phyloP scores from a whole-genome alignment of 1,140 invertebrate species.

The Platyscapa corneri region DNA sequence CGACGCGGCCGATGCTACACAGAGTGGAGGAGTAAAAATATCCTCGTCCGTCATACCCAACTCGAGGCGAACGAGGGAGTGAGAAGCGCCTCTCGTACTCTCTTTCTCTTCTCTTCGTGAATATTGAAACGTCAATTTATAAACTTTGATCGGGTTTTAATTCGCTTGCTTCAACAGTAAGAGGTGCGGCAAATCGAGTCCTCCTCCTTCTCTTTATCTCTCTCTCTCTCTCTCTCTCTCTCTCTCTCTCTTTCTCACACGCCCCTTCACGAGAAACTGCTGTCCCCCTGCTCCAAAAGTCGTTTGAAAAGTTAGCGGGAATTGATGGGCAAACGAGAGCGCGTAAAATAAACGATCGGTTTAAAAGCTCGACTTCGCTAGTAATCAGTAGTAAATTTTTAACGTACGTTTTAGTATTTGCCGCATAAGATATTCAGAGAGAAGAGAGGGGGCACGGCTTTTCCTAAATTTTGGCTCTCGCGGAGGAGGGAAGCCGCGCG shows the following conservation, averaged over 20 bases:
- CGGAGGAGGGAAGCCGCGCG: neutral
- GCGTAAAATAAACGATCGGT: slow-evolving; percentile 47
- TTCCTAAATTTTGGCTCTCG: neutral
- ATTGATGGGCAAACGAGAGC: slow-evolving; percentile 52
- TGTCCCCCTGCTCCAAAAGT: neutral
- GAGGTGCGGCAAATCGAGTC: slow-evolving; percentile 46
- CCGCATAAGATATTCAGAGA: slow-evolving; percentile 33
- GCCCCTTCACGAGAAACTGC: neutral
- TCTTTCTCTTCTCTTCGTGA: slow-evolving; percentile 55
- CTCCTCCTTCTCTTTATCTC: neutral
- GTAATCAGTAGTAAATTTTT: slow-evolving; percentile 45
- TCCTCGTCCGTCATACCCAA: slow-evolving; percentile 51
- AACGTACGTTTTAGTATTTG: slow-evolving; percentile 25
- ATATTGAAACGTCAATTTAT: slow-evolving; percentile 71
- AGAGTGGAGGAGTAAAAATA: slow-evolving; percentile 25
- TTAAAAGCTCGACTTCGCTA: slow-evolving; percentile 37
- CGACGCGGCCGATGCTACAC: slow-evolving; percentile 24
- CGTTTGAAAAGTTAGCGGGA: slow-evolving; percentile 52
- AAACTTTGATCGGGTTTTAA: slow-evolving; percentile 73
- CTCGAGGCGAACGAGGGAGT: slow-evolving; percentile 19
- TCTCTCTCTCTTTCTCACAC: neutral
- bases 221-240: neutral
- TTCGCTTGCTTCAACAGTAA: slow-evolving; percentile 59
- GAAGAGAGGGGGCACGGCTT: neutral
- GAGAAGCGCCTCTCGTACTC: slow-evolving; percentile 28